Percentiles rank a stretch among this genome's conserved stretches.
Conservation (phyloP, 2,797 vertebrate species). For the Bovichtus variegatus region DNA sequence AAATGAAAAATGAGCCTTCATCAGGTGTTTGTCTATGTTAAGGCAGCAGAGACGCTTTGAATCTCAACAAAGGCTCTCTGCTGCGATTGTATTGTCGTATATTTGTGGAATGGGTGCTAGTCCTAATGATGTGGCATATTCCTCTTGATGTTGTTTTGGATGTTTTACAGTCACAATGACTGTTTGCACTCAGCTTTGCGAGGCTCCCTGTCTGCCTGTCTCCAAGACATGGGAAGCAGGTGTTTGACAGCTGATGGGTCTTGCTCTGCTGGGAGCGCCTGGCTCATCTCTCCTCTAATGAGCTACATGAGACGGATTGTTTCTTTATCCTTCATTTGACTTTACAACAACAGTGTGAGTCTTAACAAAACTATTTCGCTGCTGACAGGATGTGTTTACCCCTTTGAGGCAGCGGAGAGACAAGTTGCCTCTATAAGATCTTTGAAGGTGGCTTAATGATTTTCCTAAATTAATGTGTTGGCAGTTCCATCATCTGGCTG, state of each 20-base stretch:
- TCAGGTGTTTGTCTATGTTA: slow-evolving; percentile 32
- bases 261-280: slow-evolving; percentile 60
- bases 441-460: slow-evolving; percentile 70
- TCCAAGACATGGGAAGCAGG: slow-evolving; percentile 68
- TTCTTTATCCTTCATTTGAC: slow-evolving; percentile 83
- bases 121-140: slow-evolving; percentile 52
- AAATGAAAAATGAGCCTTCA: slow-evolving; percentile 1
- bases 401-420: slow-evolving; percentile 55
- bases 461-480: slow-evolving; percentile 73
- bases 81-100: slow-evolving; percentile 5
- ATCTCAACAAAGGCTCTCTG: slow-evolving; percentile 30
- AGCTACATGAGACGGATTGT: slow-evolving; percentile 68
- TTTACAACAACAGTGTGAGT: slow-evolving; percentile 73
- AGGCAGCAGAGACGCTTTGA: slow-evolving; percentile 10
- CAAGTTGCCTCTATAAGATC: slow-evolving; percentile 59
- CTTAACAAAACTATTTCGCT: slow-evolving; percentile 62
- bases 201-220: slow-evolving; percentile 47
- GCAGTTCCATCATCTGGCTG: slow-evolving; percentile 60
- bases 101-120: slow-evolving; percentile 28
- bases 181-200: slow-evolving; percentile 55
- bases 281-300: slow-evolving; percentile 77
- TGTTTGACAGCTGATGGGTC: slow-evolving; percentile 78
- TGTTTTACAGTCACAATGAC: slow-evolving; percentile 48
- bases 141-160: slow-evolving; percentile 70
- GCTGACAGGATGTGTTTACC: slow-evolving; percentile 59